These are phyloP conservation scores for Rhagophthalmus giganteus DNA, from an alignment of 2,888 invertebrate species.

Conservation along the genomic window DNA sequence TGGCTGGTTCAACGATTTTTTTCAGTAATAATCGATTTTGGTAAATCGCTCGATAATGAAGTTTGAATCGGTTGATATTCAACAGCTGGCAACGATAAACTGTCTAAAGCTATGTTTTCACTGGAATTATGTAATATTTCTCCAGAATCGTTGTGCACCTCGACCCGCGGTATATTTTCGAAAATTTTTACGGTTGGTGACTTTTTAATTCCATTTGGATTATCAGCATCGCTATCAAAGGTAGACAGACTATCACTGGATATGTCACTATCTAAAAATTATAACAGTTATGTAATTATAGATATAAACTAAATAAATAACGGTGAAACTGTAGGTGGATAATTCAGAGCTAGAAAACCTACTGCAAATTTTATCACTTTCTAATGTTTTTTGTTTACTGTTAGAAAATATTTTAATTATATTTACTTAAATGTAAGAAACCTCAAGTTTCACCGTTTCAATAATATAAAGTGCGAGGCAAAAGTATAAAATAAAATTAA, in stretches of 20 bases:
- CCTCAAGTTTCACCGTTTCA: too few species aligned
- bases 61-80: slow-evolving; percentile 22
- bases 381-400: too few species aligned
- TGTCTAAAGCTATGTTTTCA: slow-evolving; percentile 40
- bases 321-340: too few species aligned
- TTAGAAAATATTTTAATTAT: too few species aligned
- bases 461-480: too few species aligned
- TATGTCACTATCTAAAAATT: slow-evolving; percentile 55
- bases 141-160: slow-evolving; percentile 61
- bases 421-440: too few species aligned
- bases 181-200: slow-evolving; percentile 36
- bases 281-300: too few species aligned
- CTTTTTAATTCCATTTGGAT: slow-evolving; percentile 42
- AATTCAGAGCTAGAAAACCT: too few species aligned
- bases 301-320: too few species aligned
- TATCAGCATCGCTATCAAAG: slow-evolving; percentile 49
- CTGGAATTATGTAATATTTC: slow-evolving; percentile 30
- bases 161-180: slow-evolving; percentile 62
- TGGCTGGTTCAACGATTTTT: slow-evolving; percentile 54
- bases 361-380: too few species aligned
- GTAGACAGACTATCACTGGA: slow-evolving; percentile 67
- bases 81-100: slow-evolving; percentile 32
- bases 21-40: slow-evolving; percentile 50
- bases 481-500: too few species aligned
- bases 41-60: slow-evolving; percentile 34